These are phyloP conservation scores for Saccopteryx leptura DNA, from an alignment of 2,113 vertebrate species.

Conservation along the genomic window DNA sequence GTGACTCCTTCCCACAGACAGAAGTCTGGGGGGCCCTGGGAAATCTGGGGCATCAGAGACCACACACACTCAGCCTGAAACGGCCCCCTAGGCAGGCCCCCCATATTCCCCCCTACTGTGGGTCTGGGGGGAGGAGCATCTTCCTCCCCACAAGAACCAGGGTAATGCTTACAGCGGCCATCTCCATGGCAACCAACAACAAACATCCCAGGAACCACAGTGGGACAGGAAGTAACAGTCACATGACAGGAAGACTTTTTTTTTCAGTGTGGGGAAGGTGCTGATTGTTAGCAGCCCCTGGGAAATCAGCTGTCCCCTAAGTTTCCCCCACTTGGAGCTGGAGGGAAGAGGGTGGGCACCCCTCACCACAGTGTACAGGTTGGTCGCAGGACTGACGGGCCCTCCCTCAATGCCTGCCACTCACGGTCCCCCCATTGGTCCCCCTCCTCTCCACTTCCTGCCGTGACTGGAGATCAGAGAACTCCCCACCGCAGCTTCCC, in stretches of 20 bases:
- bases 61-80: constrained; percentile 77
- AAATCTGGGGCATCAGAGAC: constrained; percentile 65
- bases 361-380: too few relatives aligned
- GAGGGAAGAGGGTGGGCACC: neutral
- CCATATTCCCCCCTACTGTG: neutral
- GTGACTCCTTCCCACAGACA: constrained; percentile 71
- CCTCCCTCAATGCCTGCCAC: constrained; percentile 59
- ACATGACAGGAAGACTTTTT: constrained; percentile 82
- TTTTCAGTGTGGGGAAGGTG: neutral
- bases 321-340: neutral
- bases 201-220: constrained; percentile 83
- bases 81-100: constrained; percentile 30
- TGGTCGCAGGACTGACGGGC: neutral
- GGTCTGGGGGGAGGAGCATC: constrained; percentile 58
- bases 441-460: constrained; percentile 86
- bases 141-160: constrained; percentile 78
- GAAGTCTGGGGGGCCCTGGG: constrained; percentile 62
- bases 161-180: constrained; percentile 75
- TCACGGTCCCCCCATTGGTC: constrained; percentile 39
- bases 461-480: constrained; percentile 86
- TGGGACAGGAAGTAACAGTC: constrained; percentile 83
- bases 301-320: constrained; percentile 49
- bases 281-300: constrained; percentile 15
- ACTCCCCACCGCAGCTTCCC: constrained; percentile 88
- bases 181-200: constrained; percentile 84